Conservation (phyloP, 35 echinoderm and acorn worm genomes). For the Apostichopus parvimensis region DNA sequence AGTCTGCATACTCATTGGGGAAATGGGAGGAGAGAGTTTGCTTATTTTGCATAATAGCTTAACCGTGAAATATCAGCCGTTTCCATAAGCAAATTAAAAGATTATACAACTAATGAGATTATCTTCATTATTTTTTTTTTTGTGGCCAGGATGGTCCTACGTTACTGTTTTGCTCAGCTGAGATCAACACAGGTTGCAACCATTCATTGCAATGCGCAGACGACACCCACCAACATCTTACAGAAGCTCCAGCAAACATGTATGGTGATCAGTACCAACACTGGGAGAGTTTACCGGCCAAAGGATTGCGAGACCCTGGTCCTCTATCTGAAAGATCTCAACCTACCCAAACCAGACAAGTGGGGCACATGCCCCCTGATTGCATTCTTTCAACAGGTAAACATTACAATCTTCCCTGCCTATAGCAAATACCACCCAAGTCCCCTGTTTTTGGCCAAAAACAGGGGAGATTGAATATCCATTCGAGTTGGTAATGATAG, state of each 20-base stretch:
- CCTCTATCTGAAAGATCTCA: slow-evolving; percentile 92
- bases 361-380: slow-evolving; percentile 96
- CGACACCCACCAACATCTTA: slow-evolving; percentile 84
- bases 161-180: slow-evolving; percentile 85
- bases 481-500: too few relatives aligned
- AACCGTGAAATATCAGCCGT: too few relatives aligned
- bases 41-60: too few relatives aligned
- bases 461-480: too few relatives aligned
- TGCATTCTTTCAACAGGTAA: slow-evolving; percentile 96
- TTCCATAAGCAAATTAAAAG: too few relatives aligned
- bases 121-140: too few relatives aligned
- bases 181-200: slow-evolving; percentile 94
- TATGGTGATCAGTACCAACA: slow-evolving; percentile 98
- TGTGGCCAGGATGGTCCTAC: slow-evolving; percentile 66
- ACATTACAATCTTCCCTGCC: neutral
- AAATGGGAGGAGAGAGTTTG: too few relatives aligned
- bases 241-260: slow-evolving; percentile 97
- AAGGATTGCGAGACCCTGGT: slow-evolving; percentile 98
- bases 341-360: slow-evolving; percentile 96
- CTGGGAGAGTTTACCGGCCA: slow-evolving; percentile 90
- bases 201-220: slow-evolving; percentile 97
- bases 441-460: too few relatives aligned
- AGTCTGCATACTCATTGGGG: too few relatives aligned
- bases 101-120: too few relatives aligned
- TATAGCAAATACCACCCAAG: too few relatives aligned